phyloP scores from a whole-genome alignment of 2,888 invertebrate genomes.

The Baccha elongata region DNA sequence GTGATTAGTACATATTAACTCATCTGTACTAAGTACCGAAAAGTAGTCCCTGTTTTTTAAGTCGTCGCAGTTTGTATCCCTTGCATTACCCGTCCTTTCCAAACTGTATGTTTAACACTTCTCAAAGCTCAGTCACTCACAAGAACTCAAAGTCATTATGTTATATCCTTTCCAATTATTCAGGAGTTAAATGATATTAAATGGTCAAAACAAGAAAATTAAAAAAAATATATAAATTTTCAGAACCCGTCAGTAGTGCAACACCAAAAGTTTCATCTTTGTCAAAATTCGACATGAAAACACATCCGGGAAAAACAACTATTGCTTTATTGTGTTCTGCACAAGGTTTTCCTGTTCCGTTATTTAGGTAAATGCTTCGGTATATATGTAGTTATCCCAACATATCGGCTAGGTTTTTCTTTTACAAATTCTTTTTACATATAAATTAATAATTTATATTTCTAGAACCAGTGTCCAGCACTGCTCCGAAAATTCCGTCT shows the following conservation, averaged over 20 bases:
- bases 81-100: too few species aligned
- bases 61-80: too few species aligned
- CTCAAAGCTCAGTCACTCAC: too few species aligned
- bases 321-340: constrained; percentile 82
- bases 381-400: constrained; percentile 68
- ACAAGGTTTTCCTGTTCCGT: constrained; percentile 84
- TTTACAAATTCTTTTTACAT: not conserved
- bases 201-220: not conserved
- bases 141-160: too few species aligned
- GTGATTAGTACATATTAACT: too few species aligned
- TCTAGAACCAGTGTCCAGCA: constrained; percentile 84
- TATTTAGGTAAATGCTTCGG: constrained; percentile 82
- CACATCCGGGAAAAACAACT: constrained; percentile 75
- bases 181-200: not conserved
- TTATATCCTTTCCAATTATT: constrained; percentile 36
- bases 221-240: constrained; percentile 33
- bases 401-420: constrained; percentile 16
- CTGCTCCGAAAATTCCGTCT: constrained; percentile 84
- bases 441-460: not conserved
- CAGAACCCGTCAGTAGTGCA: constrained; percentile 88
- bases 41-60: too few species aligned
- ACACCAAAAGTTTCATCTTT: constrained; percentile 86
- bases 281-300: constrained; percentile 81
- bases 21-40: too few species aligned
- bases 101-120: too few species aligned